A percentile compares a stretch with the other conserved stretches of the same genome.
Evolutionary conservation across 2,113 vertebrate species (phyloP).

Genomic region (Astur gentilis): DNA sequence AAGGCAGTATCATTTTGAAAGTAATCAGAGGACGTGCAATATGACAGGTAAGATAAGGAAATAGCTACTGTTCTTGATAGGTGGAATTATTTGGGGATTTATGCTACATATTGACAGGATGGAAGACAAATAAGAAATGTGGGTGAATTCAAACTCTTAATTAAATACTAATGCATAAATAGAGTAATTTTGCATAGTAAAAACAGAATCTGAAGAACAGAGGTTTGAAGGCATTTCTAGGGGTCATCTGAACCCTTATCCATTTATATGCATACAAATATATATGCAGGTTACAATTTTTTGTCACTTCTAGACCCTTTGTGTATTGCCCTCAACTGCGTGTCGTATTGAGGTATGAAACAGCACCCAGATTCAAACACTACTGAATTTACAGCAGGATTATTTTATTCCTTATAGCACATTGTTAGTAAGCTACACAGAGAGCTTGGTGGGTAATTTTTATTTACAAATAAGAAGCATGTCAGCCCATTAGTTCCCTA

Average conservation of each 20-base stretch:
- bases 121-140: neutral
- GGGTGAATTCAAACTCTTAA: neutral
- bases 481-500: neutral
- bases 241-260: neutral
- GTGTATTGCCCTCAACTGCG: neutral
- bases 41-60: conserved; percentile 86
- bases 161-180: neutral
- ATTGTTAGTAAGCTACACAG: neutral
- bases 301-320: neutral
- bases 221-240: neutral
- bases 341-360: neutral
- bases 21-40: conserved; percentile 97
- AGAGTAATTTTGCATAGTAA: neutral
- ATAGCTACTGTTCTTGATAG: neutral
- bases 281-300: neutral
- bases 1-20: conserved; percentile 95
- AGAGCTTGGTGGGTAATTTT: neutral
- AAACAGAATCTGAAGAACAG: neutral
- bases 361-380: neutral
- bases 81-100: neutral
- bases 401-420: neutral
- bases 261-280: neutral
- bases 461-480: neutral
- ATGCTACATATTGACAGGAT: neutral
- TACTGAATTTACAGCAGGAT: neutral